phyloP scores from a whole-genome alignment of 2,797 vertebrate species.

The Melanotaenia maccullochi region DNA sequence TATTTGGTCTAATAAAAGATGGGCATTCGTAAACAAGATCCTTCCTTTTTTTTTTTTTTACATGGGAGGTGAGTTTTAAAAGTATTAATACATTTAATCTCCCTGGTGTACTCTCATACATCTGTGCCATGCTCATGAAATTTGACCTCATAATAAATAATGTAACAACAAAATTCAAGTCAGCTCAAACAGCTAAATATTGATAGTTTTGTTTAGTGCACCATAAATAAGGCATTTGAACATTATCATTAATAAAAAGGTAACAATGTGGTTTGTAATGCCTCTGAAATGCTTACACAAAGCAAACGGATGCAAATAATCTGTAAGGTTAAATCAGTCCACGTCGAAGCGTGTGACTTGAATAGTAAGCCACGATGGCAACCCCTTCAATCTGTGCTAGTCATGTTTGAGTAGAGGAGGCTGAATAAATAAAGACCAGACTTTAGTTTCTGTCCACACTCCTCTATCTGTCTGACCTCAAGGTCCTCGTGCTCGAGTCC shows the following conservation, averaged over 20 bases:
- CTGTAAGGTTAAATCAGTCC: constrained; percentile 42
- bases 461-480: constrained; percentile 37
- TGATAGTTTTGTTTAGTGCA: constrained; percentile 12
- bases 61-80: constrained; percentile 28
- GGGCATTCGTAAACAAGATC: constrained; percentile 16
- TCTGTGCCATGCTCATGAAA: constrained; percentile 10
- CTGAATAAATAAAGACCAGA: constrained; percentile 59
- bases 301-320: constrained; percentile 20
- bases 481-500: constrained; percentile 54
- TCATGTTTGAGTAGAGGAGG: constrained; percentile 37
- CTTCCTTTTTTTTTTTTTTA: not conserved
- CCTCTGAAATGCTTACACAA: constrained; percentile 43
- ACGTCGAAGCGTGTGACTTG: constrained; percentile 28
- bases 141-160: constrained; percentile 10
- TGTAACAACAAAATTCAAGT: constrained; percentile 17
- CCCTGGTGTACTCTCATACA: constrained; percentile 43
- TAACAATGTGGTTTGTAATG: constrained; percentile 25
- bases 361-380: constrained; percentile 19
- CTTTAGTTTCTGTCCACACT: constrained; percentile 34
- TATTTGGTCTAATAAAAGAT: constrained; percentile 29
- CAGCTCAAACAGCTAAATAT: constrained; percentile 1
- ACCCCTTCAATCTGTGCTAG: not conserved
- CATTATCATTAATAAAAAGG: constrained; percentile 15
- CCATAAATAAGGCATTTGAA: constrained; percentile 42
- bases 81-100: constrained; percentile 34